Percentiles rank a stretch among this genome's conserved stretches.
Conservation (phyloP, 2,888 invertebrate genomes). For the Drosophila diplacantha region DNA sequence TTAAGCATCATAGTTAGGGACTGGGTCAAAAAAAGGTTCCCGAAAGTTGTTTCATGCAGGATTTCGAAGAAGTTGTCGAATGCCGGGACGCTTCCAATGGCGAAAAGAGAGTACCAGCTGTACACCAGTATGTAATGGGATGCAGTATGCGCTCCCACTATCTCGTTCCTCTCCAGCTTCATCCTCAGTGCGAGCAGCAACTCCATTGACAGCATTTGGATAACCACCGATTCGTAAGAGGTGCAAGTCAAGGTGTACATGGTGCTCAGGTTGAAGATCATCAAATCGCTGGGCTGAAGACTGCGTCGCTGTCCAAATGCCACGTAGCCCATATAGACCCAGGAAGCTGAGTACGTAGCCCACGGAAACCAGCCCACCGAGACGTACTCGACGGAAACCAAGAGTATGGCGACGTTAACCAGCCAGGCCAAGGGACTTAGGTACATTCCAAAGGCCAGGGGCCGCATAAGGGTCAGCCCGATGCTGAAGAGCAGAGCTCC, state of each 20-base stretch:
- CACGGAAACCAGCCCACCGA: conserved; percentile 64
- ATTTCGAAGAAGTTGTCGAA: conserved; percentile 87
- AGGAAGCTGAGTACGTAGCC: conserved; percentile 80
- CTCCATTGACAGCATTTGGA: conserved; percentile 79
- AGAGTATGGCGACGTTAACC: conserved; percentile 45
- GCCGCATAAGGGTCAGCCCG: conserved; percentile 44
- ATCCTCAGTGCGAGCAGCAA: conserved; percentile 54
- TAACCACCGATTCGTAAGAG: conserved; percentile 89
- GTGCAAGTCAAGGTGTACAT: conserved; percentile 84
- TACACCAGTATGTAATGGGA: conserved; percentile 83
- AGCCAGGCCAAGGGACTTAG: conserved; percentile 37
- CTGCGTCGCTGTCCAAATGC: conserved; percentile 38
- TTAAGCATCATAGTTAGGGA: conserved; percentile 90
- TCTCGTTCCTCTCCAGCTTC: conserved; percentile 37
- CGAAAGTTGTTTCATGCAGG: conserved; percentile 93
- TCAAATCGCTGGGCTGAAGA: conserved; percentile 78
- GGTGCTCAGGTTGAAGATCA: conserved; percentile 81
- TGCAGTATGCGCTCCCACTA: conserved; percentile 40
- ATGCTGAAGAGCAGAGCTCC: conserved; percentile 55
- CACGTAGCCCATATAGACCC: conserved; percentile 77
- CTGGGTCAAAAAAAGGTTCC: conserved; percentile 84
- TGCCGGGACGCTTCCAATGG: conserved; percentile 96
- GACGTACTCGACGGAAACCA: conserved; percentile 54
- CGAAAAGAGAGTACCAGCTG: conserved; percentile 92
- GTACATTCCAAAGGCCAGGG: conserved; percentile 44